A percentile compares a stretch with the other conserved stretches of the same genome.
Conservation (phyloP, 2,888 invertebrate genomes). For the Pelosia muscerda region DNA sequence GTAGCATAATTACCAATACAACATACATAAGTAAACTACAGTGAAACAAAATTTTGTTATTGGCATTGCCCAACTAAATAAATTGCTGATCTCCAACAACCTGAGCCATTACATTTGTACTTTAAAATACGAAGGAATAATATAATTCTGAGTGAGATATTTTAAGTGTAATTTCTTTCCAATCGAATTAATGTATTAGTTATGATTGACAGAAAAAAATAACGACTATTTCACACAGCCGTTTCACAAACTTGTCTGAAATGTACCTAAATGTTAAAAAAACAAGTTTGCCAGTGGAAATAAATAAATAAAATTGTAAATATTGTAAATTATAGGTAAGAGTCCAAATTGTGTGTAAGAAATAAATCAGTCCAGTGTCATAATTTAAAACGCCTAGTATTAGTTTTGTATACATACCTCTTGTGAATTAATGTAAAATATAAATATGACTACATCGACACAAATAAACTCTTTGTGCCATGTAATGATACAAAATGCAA, state of each 20-base stretch:
- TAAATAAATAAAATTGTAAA: constrained; percentile 70
- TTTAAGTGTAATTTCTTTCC: background rate
- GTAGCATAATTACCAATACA: constrained; percentile 45
- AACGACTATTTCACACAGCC: background rate
- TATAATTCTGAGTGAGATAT: background rate
- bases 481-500: constrained; percentile 54
- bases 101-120: constrained; percentile 6
- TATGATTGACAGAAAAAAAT: background rate
- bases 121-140: background rate
- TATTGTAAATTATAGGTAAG: constrained; percentile 67
- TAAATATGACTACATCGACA: constrained; percentile 61
- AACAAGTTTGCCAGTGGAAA: constrained; percentile 17
- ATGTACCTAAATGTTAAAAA: background rate
- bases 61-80: constrained; percentile 34
- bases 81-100: constrained; percentile 48
- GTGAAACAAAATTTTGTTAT: constrained; percentile 35
- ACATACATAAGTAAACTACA: constrained; percentile 21
- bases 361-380: constrained; percentile 79
- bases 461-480: constrained; percentile 84
- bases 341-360: constrained; percentile 56
- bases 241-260: constrained; percentile 1
- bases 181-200: background rate
- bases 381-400: constrained; percentile 62
- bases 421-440: constrained; percentile 32
- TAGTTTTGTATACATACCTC: constrained; percentile 50